These are phyloP conservation scores for Latrodectus geometricus DNA, from an alignment of 1,140 invertebrate species.

Conservation along the genomic window DNA sequence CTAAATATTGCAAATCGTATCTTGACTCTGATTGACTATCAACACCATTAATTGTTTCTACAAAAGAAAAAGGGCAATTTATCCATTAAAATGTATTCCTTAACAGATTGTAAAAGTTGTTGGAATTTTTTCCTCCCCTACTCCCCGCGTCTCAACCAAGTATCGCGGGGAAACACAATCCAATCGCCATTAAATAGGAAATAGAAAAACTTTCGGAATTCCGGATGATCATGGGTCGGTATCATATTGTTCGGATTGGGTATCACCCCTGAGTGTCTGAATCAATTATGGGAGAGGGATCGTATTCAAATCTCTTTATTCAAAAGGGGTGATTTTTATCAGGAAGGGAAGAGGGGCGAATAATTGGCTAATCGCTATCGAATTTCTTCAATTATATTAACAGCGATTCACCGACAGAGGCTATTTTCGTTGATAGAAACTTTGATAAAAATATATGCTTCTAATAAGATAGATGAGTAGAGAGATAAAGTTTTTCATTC, in stretches of 20 bases:
- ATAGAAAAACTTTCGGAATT: conserved; percentile 27
- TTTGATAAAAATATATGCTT: too few species aligned
- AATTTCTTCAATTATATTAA: conserved; percentile 37
- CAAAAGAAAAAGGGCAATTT: background rate
- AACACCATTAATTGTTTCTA: background rate
- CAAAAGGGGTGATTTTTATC: conserved; percentile 35
- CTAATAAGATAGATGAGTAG: background rate
- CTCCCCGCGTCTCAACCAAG: background rate
- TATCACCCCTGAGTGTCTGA: conserved; percentile 27
- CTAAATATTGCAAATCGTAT: too few species aligned
- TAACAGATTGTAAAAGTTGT: too few species aligned
- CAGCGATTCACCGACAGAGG: background rate
- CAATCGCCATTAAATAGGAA: conserved; percentile 48
- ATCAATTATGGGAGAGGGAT: conserved; percentile 38
- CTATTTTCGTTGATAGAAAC: conserved; percentile 18
- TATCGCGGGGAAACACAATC: conserved; percentile 24
- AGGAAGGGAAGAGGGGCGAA: background rate
- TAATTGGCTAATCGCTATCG: conserved; percentile 25
- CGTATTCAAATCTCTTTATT: conserved; percentile 48
- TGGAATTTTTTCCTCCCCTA: background rate
- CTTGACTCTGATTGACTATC: too few species aligned
- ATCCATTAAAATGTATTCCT: too few species aligned
- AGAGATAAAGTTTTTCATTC: background rate
- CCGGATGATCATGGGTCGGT: conserved; percentile 12
- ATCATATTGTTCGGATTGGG: conserved; percentile 55